A percentile compares a stretch with the other conserved stretches of the same genome.
phyloP scores from a whole-genome alignment of 2,113 vertebrate species.

The Dasyprocta punctata region DNA sequence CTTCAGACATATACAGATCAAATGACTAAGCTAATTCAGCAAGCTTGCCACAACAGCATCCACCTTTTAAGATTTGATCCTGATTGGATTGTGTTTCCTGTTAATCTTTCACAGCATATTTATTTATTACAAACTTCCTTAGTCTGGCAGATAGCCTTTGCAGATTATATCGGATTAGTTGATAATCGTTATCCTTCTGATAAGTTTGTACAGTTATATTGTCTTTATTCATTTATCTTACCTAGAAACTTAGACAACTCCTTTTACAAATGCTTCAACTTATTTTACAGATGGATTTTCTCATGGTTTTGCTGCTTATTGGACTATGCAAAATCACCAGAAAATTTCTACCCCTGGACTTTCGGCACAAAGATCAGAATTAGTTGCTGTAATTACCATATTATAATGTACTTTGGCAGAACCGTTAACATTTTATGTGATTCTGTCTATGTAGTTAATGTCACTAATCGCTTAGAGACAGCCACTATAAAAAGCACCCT shows the following conservation, averaged over 20 bases:
- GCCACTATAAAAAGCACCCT: background rate
- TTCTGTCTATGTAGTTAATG: background rate
- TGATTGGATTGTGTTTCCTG: background rate
- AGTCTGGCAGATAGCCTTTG: background rate
- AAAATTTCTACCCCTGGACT: background rate
- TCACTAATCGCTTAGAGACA: background rate
- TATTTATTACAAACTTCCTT: background rate
- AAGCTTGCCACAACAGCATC: background rate
- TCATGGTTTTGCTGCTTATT: background rate
- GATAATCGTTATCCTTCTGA: background rate
- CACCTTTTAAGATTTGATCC: background rate
- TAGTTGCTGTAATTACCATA: background rate
- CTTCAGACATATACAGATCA: background rate
- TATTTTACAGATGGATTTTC: background rate
- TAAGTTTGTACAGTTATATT: background rate
- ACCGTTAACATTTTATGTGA: background rate
- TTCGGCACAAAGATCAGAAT: background rate
- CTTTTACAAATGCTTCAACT: background rate
- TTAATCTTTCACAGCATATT: background rate
- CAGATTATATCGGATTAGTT: background rate
- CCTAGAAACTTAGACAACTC: background rate
- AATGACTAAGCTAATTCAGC: background rate
- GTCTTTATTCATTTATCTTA: background rate
- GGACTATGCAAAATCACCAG: background rate
- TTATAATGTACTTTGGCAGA: background rate